A percentile compares a stretch with the other conserved stretches of the same genome.
phyloP scores from a whole-genome alignment of 2,113 vertebrate genomes.

The Zosterops hypoxanthus region DNA sequence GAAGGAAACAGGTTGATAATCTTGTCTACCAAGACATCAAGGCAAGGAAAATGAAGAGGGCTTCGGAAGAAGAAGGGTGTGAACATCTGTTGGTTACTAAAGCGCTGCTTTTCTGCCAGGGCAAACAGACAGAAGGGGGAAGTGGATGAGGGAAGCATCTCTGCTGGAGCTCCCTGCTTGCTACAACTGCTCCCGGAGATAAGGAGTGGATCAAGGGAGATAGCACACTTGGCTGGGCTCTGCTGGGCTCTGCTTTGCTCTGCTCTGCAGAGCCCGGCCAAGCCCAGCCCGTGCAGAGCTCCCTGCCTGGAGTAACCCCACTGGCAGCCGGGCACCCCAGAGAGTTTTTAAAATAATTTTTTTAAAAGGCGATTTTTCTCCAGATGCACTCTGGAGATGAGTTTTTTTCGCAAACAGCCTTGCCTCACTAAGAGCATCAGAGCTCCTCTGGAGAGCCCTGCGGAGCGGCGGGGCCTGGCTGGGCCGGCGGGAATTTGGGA shows the following conservation, averaged over 20 bases:
- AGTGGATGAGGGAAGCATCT: slow-evolving; percentile 27
- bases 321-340: not conserved
- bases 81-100: not conserved
- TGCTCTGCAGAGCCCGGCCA: not conserved
- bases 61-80: not conserved
- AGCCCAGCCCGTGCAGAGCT: not conserved
- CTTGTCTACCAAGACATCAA: not conserved
- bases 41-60: not conserved
- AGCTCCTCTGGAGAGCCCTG: not conserved
- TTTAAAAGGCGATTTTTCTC: not conserved
- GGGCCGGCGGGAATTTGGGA: not conserved
- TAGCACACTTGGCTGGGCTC: not conserved
- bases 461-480: not conserved
- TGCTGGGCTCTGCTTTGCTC: not conserved
- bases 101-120: slow-evolving; percentile 13
- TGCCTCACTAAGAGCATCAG: not conserved
- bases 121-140: slow-evolving; percentile 48
- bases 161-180: not conserved
- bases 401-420: not conserved
- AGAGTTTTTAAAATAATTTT: not conserved
- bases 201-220: slow-evolving; percentile 14
- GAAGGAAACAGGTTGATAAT: not conserved
- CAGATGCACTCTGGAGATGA: not conserved
- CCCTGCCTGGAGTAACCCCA: not conserved
- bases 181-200: slow-evolving; percentile 7